phyloP scores from a whole-genome alignment of 2,888 invertebrate genomes.

The Cryptosula pallasiana region DNA sequence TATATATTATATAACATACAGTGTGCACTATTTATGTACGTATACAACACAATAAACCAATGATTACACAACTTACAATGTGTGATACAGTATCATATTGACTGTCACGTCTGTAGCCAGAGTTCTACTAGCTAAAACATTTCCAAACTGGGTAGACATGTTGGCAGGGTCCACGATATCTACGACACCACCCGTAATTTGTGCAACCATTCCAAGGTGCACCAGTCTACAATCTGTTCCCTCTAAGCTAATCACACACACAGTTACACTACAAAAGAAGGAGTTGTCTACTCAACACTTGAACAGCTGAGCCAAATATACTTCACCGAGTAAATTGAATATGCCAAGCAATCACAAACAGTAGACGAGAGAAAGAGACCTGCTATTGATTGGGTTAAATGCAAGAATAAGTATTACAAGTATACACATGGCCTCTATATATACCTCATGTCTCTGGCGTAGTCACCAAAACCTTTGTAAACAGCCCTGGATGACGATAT shows the following conservation, averaged over 20 bases:
- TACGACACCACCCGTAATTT: slow-evolving; percentile 48
- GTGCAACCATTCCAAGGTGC: slow-evolving; percentile 45
- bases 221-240: slow-evolving; percentile 49
- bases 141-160: slow-evolving; percentile 44
- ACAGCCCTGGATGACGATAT: slow-evolving; percentile 32
- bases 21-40: too few relatives aligned
- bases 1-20: too few relatives aligned
- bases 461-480: slow-evolving; percentile 35
- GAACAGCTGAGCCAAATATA: too few relatives aligned
- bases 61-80: slow-evolving; percentile 37
- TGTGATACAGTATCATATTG: slow-evolving; percentile 42
- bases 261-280: slow-evolving; percentile 40
- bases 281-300: too few relatives aligned
- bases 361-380: too few relatives aligned
- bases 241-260: slow-evolving; percentile 47
- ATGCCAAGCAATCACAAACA: too few relatives aligned
- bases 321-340: too few relatives aligned
- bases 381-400: too few relatives aligned
- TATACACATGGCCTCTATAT: too few relatives aligned
- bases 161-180: background rate
- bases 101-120: slow-evolving; percentile 48
- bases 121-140: slow-evolving; percentile 44
- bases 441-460: slow-evolving; percentile 41
- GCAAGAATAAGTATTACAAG: too few relatives aligned
- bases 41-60: background rate